A percentile compares a stretch with the other conserved stretches of the same genome.
Conservation (phyloP, 2,113 vertebrate genomes). For the Montifringilla adamsi region DNA sequence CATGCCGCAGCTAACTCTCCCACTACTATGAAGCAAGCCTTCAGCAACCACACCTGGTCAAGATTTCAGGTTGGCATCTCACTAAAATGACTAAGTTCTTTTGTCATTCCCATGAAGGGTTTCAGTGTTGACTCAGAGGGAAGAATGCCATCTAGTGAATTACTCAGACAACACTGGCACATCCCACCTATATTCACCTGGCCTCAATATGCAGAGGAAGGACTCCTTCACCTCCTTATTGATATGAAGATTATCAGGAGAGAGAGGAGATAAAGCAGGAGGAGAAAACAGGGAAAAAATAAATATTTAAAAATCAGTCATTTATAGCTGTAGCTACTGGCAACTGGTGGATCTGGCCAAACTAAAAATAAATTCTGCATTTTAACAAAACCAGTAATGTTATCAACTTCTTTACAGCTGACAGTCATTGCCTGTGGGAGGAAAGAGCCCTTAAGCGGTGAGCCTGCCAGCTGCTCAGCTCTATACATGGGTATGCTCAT, state of each 20-base stretch:
- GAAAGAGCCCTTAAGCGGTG: background rate
- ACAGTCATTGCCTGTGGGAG: background rate
- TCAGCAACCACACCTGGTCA: background rate
- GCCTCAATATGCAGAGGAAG: background rate
- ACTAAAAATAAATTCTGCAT: background rate
- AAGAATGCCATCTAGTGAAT: slow-evolving; percentile 12
- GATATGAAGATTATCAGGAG: background rate
- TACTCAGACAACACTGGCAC: background rate
- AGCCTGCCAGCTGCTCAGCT: background rate
- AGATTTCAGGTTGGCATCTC: background rate
- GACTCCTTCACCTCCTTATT: background rate
- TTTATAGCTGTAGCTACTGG: background rate
- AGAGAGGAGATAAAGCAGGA: background rate
- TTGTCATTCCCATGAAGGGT: background rate
- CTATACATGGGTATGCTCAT: background rate
- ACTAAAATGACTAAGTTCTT: background rate
- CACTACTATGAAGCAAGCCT: background rate
- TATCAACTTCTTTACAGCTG: background rate
- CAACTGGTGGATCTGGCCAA: background rate
- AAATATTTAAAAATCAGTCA: background rate
- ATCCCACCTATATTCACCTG: background rate
- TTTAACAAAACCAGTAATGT: background rate
- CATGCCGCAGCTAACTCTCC: background rate
- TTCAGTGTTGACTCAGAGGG: background rate
- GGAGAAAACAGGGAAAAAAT: background rate